Conservation (phyloP, 2,888 invertebrate genomes). For the Ornithoptera alexandrae region DNA sequence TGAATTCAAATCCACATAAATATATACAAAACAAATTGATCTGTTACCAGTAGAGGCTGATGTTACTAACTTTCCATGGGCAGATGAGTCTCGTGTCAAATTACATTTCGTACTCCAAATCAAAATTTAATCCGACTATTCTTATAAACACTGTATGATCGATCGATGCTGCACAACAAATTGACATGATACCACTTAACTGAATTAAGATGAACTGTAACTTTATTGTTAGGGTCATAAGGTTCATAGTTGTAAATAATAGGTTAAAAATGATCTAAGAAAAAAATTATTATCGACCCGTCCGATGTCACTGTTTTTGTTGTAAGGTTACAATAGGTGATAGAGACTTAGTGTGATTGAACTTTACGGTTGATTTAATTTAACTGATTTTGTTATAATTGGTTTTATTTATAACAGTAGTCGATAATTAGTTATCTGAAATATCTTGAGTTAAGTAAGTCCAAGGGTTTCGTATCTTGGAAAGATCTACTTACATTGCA, state of each 20-base stretch:
- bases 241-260: conserved; percentile 35
- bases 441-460: neutral
- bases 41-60: too few relatives aligned
- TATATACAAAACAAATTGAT: too few relatives aligned
- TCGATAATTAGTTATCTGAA: neutral
- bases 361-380: conserved; percentile 61
- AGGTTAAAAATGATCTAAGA: conserved; percentile 24
- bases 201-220: conserved; percentile 9
- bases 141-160: conserved; percentile 63
- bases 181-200: conserved; percentile 27
- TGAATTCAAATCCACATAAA: too few relatives aligned
- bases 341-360: conserved; percentile 54
- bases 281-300: conserved; percentile 38
- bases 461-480: neutral
- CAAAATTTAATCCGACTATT: conserved; percentile 68
- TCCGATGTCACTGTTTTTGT: conserved; percentile 51
- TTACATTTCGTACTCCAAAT: conserved; percentile 54
- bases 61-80: conserved; percentile 21
- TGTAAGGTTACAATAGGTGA: conserved; percentile 50
- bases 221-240: conserved; percentile 36
- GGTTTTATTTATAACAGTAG: neutral
- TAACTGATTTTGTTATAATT: conserved; percentile 33
- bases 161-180: conserved; percentile 49
- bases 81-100: conserved; percentile 51
- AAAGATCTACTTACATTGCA: conserved; percentile 1